Evolutionary conservation across 2,113 vertebrate species (phyloP), one percentile per base, ranked within the genome.

Genomic region (Paradisaea rubra): DNA sequence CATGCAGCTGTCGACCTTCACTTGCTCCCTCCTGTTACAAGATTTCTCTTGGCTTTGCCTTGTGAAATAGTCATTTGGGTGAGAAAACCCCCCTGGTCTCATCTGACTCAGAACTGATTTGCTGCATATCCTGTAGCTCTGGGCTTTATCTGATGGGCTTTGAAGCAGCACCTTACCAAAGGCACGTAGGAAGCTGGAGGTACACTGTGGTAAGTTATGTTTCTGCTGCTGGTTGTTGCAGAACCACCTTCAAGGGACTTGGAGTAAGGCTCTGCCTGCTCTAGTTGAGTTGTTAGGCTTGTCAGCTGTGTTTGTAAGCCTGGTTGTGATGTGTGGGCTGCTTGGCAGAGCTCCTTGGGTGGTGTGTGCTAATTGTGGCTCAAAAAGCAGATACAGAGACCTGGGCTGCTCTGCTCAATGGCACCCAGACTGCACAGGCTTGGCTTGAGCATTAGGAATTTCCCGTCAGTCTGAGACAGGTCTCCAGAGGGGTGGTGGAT

Each of bases 71-170:
- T 76, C 28, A 15, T 47, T 89, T 1, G 14, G 56, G 23, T 54
- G 74, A 89, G 87, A 71, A 78, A 93, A 25, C 12, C 47, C 25
- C 65, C 33, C 41, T 27, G 47, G 9, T 89, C 66, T 83, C 27
- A 5, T 44, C 86, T 91, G 81, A 22, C 54, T 93, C 5, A 52
- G 68, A 86, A 25, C 37, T 49, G 73, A 78, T 93, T 71, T 83
- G 52, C 47, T 6, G 2, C 54, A 3, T 73, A 31, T 73, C 52
- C 54, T 50, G 11, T 72, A 44, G 54, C 39, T 95, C 56, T 54
- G 50, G n/a, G 33, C 57, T 91, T 83, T 81, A 33, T 82, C 78
- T 85, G 78, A 33, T 82, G 64, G 54, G 68, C 74, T 94, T 80
- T 88, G 81, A 52, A 59, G 74, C 35, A 2, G 6, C 65, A 27